phyloP scores from a whole-genome alignment of 2,113 vertebrate genomes.

The Otus sunia region DNA sequence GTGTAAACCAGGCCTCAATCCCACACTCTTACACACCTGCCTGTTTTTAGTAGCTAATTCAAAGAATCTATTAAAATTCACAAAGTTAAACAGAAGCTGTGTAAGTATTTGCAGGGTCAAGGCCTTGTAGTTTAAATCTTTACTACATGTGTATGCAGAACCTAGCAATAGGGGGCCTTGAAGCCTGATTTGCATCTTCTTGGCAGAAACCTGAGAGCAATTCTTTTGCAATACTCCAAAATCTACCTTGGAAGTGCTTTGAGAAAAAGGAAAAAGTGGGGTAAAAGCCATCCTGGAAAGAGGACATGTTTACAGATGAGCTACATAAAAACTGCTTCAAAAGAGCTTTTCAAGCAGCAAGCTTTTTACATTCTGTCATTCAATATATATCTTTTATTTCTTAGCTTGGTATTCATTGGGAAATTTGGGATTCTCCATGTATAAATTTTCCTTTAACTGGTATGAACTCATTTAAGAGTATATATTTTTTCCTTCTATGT shows the following conservation, averaged over 20 bases:
- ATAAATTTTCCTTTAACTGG: neutral
- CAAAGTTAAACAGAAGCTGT: conserved; percentile 33
- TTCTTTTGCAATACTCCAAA: neutral
- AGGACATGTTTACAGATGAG: neutral
- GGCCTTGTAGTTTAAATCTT: conserved; percentile 53
- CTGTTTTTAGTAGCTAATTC: neutral
- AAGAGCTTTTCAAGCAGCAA: neutral
- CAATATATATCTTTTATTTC: neutral
- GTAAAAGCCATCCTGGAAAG: neutral
- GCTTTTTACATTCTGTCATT: neutral
- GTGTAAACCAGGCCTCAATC: neutral
- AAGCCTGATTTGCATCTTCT: conserved; percentile 40
- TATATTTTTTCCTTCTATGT: neutral
- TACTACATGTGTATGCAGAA: conserved; percentile 43
- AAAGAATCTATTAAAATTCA: conserved; percentile 51
- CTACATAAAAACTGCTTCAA: neutral
- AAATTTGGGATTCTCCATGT: neutral
- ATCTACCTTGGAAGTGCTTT: neutral
- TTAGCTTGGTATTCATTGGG: neutral
- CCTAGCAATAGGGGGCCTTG: conserved; percentile 37
- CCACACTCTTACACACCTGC: neutral
- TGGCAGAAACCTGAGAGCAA: neutral
- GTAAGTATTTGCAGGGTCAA: conserved; percentile 58
- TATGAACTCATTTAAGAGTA: neutral
- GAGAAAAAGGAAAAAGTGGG: neutral